These are phyloP conservation scores for Sebastes itinus DNA, from an alignment of 2,797 vertebrate genomes.

Conservation along the genomic window DNA sequence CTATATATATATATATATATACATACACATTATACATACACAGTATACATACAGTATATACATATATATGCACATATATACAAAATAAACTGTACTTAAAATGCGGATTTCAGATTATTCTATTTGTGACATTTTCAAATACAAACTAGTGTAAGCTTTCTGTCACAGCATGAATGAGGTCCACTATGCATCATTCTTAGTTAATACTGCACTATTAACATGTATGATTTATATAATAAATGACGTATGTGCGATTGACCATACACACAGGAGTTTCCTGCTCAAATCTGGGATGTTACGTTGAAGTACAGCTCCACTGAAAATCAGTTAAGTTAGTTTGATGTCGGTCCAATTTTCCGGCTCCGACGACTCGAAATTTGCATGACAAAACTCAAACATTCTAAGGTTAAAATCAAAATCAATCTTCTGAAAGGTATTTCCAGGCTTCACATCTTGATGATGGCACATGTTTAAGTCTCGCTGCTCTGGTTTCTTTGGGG, in stretches of 20 bases:
- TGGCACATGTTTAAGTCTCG: constrained; percentile 24
- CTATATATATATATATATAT: too few relatives aligned
- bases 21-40: too few relatives aligned
- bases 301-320: background rate
- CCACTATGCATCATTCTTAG: background rate
- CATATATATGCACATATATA: too few relatives aligned
- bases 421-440: constrained; percentile 25
- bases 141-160: background rate
- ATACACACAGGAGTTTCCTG: background rate
- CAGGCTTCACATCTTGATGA: constrained; percentile 42
- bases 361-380: constrained; percentile 2
- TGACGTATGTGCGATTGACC: background rate
- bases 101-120: too few relatives aligned
- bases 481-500: constrained; percentile 36
- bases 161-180: background rate
- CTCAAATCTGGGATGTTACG: background rate
- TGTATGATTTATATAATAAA: background rate
- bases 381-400: constrained; percentile 30
- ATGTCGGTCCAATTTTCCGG: background rate
- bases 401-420: constrained; percentile 3
- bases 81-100: too few relatives aligned
- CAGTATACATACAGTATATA: too few relatives aligned
- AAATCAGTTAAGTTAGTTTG: background rate
- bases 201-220: background rate
- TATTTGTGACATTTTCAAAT: too few relatives aligned